Evolutionary conservation across 2,888 invertebrate genomes (phyloP).

Genomic region (Polydesmus complanatus): DNA sequence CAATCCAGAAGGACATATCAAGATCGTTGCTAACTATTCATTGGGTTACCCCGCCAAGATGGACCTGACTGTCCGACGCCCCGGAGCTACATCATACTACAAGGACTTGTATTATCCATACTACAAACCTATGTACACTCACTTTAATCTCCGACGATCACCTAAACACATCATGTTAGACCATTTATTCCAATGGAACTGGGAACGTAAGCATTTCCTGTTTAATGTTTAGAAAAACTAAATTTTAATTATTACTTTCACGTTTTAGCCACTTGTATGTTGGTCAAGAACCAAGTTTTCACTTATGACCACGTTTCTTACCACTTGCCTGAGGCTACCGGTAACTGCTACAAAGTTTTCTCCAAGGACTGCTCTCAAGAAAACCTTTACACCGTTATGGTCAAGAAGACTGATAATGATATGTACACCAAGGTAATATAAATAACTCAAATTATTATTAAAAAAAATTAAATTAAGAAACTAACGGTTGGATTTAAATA

Average conservation of each 20-base stretch:
- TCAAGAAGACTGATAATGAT: slow-evolving; percentile 18
- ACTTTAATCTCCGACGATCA: slow-evolving; percentile 1
- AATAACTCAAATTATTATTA: not conserved
- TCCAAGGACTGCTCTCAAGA: slow-evolving; percentile 22
- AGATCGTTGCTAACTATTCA: slow-evolving; percentile 14
- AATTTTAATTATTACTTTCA: not conserved
- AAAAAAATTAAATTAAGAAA: not conserved
- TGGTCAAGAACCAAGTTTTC: not conserved
- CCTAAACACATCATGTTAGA: not conserved
- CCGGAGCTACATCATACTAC: slow-evolving; percentile 18
- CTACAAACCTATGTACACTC: slow-evolving; percentile 8
- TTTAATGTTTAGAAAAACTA: not conserved
- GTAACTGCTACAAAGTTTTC: slow-evolving; percentile 22
- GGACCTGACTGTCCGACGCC: slow-evolving; percentile 18
- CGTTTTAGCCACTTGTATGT: not conserved
- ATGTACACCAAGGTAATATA: slow-evolving; percentile 7
- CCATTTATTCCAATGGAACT: not conserved
- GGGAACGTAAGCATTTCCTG: slow-evolving; percentile 11
- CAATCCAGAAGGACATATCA: slow-evolving; percentile 6
- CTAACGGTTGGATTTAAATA: not conserved
- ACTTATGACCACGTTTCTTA: not conserved
- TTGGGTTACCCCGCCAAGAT: slow-evolving; percentile 9
- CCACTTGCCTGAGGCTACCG: not conserved
- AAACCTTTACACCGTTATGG: slow-evolving; percentile 20
- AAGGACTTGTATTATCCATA: slow-evolving; percentile 18